Evolutionary conservation across 1,140 invertebrate species (phyloP), one percentile per base, ranked within the genome.

Genomic region (Ectropis grisescens): DNA sequence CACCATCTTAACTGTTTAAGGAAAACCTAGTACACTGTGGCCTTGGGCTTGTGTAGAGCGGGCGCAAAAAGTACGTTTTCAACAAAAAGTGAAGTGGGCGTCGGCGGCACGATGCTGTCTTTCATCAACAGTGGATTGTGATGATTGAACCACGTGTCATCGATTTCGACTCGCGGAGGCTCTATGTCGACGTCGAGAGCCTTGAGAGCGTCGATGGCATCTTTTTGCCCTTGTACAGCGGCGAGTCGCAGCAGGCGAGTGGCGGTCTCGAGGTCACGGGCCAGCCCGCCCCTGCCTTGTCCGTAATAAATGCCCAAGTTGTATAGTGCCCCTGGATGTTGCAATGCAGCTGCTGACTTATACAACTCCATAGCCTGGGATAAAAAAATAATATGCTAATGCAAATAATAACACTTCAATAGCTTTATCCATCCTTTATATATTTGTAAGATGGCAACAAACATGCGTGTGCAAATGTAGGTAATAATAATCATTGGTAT

Each of bases 281-380:
- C 32, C 1, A 88, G 57, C 0, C 84, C 86, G 13, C 86, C 88
- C 42, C 78, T 72, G 1, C 87, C 88, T 60, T 88, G 86, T 5
- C 85, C 87, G 62, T 88, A 78, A 47, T 85, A 89, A 25, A 89
- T 82, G 6, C 85, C 87, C 16, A 89, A 67, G 47, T 89, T 89
- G 58, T 88, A 89, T 36, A 86, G 78, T 0, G 87, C 87, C 43
- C 82, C 82, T 2, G 86, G 70, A 57, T 89, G 87, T 13, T 85
- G 84, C 29, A 69, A 51, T 10, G 83, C 58, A n/a, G 86, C 84
- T 13, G 87, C 87, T 33, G 72, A 68, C 34, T 72, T 64, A 49
- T 89, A 89, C 41, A 85, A 70, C 38, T 87, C 81, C 56, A 84
- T 85, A 31, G 88, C 88, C 86, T 89, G 37, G 15, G 67, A 60